A percentile compares a stretch with the other conserved stretches of the same genome.
phyloP scores from a whole-genome alignment of 2,113 vertebrate species.

The Ophiodon elongatus region DNA sequence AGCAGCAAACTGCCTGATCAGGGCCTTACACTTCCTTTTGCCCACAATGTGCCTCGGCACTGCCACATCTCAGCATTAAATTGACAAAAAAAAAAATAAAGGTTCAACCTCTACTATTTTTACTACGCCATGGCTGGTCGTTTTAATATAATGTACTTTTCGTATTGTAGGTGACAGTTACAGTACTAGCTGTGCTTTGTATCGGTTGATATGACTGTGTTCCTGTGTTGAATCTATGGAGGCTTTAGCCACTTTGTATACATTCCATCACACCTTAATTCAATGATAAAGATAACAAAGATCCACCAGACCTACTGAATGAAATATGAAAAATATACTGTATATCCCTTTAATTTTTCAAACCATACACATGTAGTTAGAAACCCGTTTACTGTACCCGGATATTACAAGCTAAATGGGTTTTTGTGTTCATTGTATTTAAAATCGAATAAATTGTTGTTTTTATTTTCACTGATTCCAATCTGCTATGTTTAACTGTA shows the following conservation, averaged over 20 bases:
- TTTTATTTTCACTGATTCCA: constrained; percentile 17
- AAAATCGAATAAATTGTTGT: constrained; percentile 13
- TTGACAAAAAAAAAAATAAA: neutral
- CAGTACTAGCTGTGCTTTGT: constrained; percentile 31
- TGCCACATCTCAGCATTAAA: neutral
- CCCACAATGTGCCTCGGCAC: neutral
- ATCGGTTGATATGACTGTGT: neutral
- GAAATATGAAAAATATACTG: constrained; percentile 9
- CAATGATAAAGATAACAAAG: too few relatives aligned
- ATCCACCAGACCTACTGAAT: constrained; percentile 29
- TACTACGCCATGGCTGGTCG: neutral
- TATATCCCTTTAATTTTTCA: constrained; percentile 13
- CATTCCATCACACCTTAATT: neutral
- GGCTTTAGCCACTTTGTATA: neutral
- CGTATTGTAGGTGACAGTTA: neutral
- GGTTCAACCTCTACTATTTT: neutral
- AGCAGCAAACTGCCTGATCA: neutral
- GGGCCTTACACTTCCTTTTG: neutral
- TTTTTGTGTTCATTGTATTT: neutral
- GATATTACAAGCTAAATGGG: constrained; percentile 23
- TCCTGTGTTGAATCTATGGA: constrained; percentile 20
- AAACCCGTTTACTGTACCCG: neutral
- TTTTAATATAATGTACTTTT: constrained; percentile 5
- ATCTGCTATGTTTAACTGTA: neutral
- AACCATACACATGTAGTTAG: neutral